Evolutionary conservation across 2,888 invertebrate genomes (phyloP), one percentile per base, ranked within the genome.

Genomic region (Eurois occulta): DNA sequence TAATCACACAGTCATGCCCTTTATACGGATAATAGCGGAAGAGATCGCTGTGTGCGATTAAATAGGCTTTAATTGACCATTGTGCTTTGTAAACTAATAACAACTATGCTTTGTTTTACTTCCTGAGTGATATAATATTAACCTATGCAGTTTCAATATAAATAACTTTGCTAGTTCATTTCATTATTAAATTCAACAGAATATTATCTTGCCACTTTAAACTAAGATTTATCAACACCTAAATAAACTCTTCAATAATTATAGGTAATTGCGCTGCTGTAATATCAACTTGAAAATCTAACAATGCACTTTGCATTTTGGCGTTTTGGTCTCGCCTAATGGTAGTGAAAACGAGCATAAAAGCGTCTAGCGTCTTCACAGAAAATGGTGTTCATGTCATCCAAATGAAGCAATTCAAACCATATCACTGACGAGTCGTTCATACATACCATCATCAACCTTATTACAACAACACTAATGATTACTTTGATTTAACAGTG

Each of bases 51-150:
- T 32, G 7, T 35, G 7, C 18, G 58, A 82, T 75, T 24, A 68
- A 46, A 66, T 32, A 58, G 21, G 38, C 28, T 82, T 21, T 58
- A 46, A 68, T 64, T 58, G 24, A 32, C 32, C 32, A 67, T 77
- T 67, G 83, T 79, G n/a, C 21, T 62, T 52, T 82, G 52, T 82
- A 13, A 62, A 62, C 1, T 41, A 79, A 68, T 69, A 5, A 28
- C 10, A 18, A 68, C 11, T 80, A 62, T 58, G 28, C 55, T 83
- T 77, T 83, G 46, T 69, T 83, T 35, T 55, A 68, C 83, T 80
- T 80, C 83, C 83, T 68, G 46, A 32, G 32, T 62, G 8, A 21
- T 16, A 48, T 24, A 62, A 48, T 32, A 32, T n/a, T n/a, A n/a
- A n/a, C 24, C 0, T 66, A 32, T n/a, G 18, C 32, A 13, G 43